Evolutionary conservation across 2,888 invertebrate species (phyloP).

Genomic region (Caenorhabditis parvicauda): DNA sequence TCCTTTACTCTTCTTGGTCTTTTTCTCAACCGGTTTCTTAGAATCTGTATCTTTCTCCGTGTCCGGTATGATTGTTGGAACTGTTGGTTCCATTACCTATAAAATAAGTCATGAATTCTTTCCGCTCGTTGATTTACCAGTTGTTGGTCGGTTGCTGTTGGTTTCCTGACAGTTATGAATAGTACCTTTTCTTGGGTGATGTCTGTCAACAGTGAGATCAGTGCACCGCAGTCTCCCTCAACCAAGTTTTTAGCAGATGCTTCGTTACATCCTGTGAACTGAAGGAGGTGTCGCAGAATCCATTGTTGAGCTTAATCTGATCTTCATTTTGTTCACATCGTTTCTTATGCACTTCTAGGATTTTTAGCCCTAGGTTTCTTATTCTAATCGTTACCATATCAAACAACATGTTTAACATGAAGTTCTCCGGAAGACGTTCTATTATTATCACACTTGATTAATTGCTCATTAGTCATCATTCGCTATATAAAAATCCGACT

Average conservation of each 20-base stretch:
- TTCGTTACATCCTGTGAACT: constrained; percentile 28
- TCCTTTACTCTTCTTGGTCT: constrained; percentile 10
- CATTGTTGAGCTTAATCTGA: constrained; percentile 30
- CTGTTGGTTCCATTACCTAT: background rate
- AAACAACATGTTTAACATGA: too few species aligned
- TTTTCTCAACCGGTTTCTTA: constrained; percentile 6
- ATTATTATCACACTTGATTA: too few species aligned
- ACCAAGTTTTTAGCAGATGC: constrained; percentile 22
- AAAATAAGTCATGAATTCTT: background rate
- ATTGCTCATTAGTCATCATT: too few species aligned
- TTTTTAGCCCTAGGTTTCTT: too few species aligned
- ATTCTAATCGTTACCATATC: too few species aligned
- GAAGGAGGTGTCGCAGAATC: constrained; percentile 19
- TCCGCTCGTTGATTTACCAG: too few species aligned
- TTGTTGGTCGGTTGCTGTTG: constrained; percentile 1
- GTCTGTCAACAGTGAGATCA: constrained; percentile 19
- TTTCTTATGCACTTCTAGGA: too few species aligned
- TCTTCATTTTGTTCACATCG: too few species aligned
- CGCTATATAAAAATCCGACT: too few species aligned
- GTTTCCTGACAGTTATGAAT: constrained; percentile 19
- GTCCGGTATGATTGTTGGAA: background rate
- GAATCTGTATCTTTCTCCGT: constrained; percentile 1
- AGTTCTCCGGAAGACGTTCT: too few species aligned
- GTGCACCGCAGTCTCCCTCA: constrained; percentile 20
- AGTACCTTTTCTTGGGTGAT: constrained; percentile 17